Base-by-base conservation (phyloP, 2,797 vertebrate genomes). In the Brachyalestes nurse region DNA sequence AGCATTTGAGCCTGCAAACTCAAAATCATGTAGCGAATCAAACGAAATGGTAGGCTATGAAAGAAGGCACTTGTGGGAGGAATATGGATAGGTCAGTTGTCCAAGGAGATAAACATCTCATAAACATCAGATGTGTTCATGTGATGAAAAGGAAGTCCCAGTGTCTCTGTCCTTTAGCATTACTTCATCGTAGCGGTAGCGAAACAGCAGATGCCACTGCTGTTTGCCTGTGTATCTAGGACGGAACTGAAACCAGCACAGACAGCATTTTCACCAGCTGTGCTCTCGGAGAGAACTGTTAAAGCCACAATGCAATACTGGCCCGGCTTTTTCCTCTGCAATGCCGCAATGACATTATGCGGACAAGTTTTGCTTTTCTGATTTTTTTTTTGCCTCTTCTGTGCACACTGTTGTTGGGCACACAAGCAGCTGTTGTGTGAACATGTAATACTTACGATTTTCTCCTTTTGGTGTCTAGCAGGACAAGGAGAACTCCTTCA, bases 241-340 rank as follows among this genome's bases (percentile, higher is more conserved):
- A 81, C 42, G 53, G 14, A 47, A 49, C 28, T 21, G 65, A 70
- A 64, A 47, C 55, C 74, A 57, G 71, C 51, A 72, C 5, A 42
- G 40, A 61, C 45, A 72, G 58, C 77, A 62, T 62, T 71, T 71
- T 80, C 65, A 76, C 79, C 45, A 75, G 65, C 64, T 80, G 79
- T 69, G 62, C 47, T 75, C 72, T 38, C 38, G 23, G 13, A 42
- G 51, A 17, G 57, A 74, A 74, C 61, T 47, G 62, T 60, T 40
- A 25, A 47, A 72, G 45, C 17, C 73, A 73, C 53, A 80, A 60
- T 71, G 58, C 69, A 53, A 34, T 71, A 71, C 42, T 51, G 77
- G 66, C 47, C 38, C 23, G 47, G 77, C 21, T 19, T 53, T 53
- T 71, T 71, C 53, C 69, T 71, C 51, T 71, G 69, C 49, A 71